Evolutionary conservation across 2,888 invertebrate species (phyloP).

Genomic region (Calameuta idolon): DNA sequence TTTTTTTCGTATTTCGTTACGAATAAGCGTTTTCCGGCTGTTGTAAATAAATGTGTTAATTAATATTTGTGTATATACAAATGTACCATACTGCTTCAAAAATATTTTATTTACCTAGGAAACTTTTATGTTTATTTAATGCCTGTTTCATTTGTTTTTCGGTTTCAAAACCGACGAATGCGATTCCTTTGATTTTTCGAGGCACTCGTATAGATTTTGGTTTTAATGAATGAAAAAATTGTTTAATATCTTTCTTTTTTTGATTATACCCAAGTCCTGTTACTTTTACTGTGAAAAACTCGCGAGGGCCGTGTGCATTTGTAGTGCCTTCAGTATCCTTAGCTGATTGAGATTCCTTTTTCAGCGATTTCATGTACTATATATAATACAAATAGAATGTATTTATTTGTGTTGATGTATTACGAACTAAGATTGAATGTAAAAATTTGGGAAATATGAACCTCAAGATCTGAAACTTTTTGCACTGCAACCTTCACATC

Average conservation of each 20-base stretch:
- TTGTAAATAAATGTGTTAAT: constrained; percentile 19
- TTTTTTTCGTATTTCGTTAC: constrained; percentile 70
- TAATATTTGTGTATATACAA: constrained; percentile 9
- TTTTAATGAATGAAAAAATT: constrained; percentile 85
- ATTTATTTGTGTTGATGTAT: constrained; percentile 27
- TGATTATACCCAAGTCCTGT: constrained; percentile 82
- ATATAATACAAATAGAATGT: constrained; percentile 48
- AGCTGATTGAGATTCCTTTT: constrained; percentile 65
- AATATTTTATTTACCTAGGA: constrained; percentile 73
- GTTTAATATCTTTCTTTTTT: constrained; percentile 85
- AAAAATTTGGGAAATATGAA: constrained; percentile 44
- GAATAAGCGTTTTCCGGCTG: constrained; percentile 74
- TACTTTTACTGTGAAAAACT: constrained; percentile 78
- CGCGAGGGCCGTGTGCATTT: constrained; percentile 57
- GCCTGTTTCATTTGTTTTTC: constrained; percentile 85
- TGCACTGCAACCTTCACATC: constrained; percentile 75
- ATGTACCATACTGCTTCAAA: constrained; percentile 19
- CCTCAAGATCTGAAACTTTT: constrained; percentile 83
- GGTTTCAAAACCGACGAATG: constrained; percentile 90
- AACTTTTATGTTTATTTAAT: constrained; percentile 85
- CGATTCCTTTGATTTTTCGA: constrained; percentile 82
- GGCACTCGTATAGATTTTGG: constrained; percentile 85
- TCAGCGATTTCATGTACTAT: constrained; percentile 80
- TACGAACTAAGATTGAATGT: constrained; percentile 16
- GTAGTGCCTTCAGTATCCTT: constrained; percentile 51